A percentile compares a stretch with the other conserved stretches of the same genome.
Evolutionary conservation across 1,140 invertebrate species (phyloP).

Genomic region (Drosophila tani): DNA sequence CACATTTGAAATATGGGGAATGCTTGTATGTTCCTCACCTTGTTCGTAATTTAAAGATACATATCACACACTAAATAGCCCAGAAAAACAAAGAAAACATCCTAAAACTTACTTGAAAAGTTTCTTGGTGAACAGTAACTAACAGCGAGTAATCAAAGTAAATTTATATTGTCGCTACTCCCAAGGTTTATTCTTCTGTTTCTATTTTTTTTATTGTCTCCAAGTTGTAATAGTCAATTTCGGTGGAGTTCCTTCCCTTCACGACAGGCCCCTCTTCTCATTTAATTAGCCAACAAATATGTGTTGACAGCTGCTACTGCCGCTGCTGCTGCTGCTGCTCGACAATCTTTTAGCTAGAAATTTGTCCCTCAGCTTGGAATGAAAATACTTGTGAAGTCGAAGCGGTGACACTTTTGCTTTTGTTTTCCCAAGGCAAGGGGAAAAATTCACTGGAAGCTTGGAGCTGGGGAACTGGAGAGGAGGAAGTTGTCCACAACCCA

Average conservation of each 20-base stretch:
- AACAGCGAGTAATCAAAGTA: conserved; percentile 32
- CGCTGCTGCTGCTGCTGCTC: conserved; percentile 43
- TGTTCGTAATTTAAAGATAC: not conserved
- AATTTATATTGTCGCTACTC: conserved; percentile 31
- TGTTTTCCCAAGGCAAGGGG: conserved; percentile 36
- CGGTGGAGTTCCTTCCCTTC: conserved; percentile 17
- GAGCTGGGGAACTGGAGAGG: not conserved
- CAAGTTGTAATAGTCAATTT: conserved; percentile 40
- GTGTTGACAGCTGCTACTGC: conserved; percentile 56
- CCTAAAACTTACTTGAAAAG: conserved; percentile 19
- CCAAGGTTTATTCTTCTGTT: conserved; percentile 13
- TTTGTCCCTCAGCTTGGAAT: conserved; percentile 46
- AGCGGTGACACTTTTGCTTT: conserved; percentile 73
- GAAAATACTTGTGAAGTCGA: conserved; percentile 46
- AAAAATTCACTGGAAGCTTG: conserved; percentile 34
- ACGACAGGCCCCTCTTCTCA: conserved; percentile 7
- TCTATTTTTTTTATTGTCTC: not conserved
- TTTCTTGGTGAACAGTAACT: conserved; percentile 28
- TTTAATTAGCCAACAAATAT: conserved; percentile 49
- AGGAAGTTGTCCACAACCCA: conserved; percentile 32
- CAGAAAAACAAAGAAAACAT: conserved; percentile 2
- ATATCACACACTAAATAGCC: conserved; percentile 28
- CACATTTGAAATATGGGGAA: not conserved
- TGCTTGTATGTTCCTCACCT: not conserved
- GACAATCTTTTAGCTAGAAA: conserved; percentile 73